Conservation (phyloP, 2,113 vertebrate genomes). For the Chascanopsetta lugubris region DNA sequence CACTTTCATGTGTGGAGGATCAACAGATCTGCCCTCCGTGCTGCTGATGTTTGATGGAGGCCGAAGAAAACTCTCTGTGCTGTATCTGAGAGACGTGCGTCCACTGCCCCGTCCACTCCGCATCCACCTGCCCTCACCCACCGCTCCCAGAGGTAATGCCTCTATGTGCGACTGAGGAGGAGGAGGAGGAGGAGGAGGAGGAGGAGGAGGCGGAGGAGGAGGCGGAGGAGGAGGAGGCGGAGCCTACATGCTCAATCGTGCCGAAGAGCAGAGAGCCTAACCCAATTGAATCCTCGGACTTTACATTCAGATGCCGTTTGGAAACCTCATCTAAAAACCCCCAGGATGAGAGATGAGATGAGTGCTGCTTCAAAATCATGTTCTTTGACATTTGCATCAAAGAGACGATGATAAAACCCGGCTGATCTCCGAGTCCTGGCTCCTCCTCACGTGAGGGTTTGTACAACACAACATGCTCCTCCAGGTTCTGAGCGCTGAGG, state of each 20-base stretch:
- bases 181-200: slow-evolving; percentile 9
- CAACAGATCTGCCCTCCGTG: slow-evolving; percentile 46
- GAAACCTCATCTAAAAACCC: no score
- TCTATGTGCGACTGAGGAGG: no score
- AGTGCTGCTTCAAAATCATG: no score
- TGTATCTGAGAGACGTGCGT: slow-evolving; percentile 53
- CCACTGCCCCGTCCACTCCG: slow-evolving; percentile 34
- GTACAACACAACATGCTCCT: slow-evolving; percentile 18
- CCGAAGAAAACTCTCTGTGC: neutral
- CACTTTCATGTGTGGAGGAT: slow-evolving; percentile 86
- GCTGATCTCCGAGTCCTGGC: no score
- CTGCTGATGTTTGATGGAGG: slow-evolving; percentile 45
- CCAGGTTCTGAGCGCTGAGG: slow-evolving; percentile 16
- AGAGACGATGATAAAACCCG: no score
- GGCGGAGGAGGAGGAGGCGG: neutral
- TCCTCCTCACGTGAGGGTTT: neutral
- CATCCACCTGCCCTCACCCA: slow-evolving; percentile 41
- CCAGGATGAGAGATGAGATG: no score
- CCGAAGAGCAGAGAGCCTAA: neutral
- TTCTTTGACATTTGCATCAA: no score
- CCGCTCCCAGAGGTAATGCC: no score
- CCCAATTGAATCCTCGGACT: no score
- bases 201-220: neutral
- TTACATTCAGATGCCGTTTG: no score
- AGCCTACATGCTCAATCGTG: neutral